These are phyloP conservation scores for Steinernema feltiae DNA, from an alignment of 1,140 invertebrate genomes.

Conservation along the genomic window DNA sequence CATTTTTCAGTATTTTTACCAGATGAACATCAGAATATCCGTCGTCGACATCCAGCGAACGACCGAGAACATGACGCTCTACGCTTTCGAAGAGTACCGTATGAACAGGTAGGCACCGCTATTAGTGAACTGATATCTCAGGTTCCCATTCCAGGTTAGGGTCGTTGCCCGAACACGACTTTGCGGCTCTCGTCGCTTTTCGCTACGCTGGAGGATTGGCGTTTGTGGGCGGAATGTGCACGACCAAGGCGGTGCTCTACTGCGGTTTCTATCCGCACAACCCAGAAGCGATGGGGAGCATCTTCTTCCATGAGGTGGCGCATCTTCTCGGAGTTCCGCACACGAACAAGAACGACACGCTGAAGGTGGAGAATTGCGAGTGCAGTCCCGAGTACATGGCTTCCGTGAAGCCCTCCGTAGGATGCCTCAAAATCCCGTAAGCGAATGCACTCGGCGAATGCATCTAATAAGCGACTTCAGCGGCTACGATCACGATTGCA, in stretches of 20 bases:
- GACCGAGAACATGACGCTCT: conserved; percentile 45
- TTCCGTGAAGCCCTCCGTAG: conserved; percentile 23
- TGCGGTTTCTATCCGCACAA: conserved; percentile 55
- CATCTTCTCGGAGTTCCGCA: conserved; percentile 52
- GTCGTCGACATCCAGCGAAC: conserved; percentile 52
- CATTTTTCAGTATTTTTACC: conserved; percentile 50
- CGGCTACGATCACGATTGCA: conserved; percentile 31
- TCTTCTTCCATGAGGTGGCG: conserved; percentile 55
- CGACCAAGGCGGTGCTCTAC: conserved; percentile 46
- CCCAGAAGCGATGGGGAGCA: conserved; percentile 51
- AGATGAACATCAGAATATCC: conserved; percentile 45
- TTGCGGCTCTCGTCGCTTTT: conserved; percentile 49
- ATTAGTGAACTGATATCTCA: neutral
- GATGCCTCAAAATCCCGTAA: conserved; percentile 52
- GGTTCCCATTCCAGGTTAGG: conserved; percentile 25
- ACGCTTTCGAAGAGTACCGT: conserved; percentile 54
- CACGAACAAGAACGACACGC: conserved; percentile 36
- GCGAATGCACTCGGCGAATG: no score
- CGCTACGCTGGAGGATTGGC: conserved; percentile 54
- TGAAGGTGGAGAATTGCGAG: conserved; percentile 48
- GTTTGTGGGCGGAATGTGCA: conserved; percentile 51
- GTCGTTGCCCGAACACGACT: conserved; percentile 47
- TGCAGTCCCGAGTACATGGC: conserved; percentile 29
- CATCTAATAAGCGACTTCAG: no score
- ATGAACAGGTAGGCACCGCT: conserved; percentile 20